These are phyloP conservation scores for Dryobota labecula DNA, from an alignment of 2,888 invertebrate species.

Conservation along the genomic window DNA sequence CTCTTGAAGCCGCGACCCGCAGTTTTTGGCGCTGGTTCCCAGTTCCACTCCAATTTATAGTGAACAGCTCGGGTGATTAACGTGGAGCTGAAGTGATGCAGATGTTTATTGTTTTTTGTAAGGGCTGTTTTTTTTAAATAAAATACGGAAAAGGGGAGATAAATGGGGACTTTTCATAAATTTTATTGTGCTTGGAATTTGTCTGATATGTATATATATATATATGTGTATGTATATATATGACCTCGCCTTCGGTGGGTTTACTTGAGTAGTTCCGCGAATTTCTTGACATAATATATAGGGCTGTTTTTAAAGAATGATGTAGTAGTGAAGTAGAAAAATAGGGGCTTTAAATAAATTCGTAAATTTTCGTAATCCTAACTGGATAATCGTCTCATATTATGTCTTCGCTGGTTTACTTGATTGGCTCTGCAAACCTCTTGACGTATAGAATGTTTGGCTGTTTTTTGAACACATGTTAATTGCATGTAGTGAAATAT, in stretches of 20 bases:
- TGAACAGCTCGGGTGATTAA: constrained; percentile 74
- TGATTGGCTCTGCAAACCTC: neutral
- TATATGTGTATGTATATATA: too few species aligned
- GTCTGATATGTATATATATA: neutral
- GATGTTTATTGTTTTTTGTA: constrained; percentile 57
- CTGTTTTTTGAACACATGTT: neutral
- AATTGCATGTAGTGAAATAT: neutral
- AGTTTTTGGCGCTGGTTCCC: constrained; percentile 80
- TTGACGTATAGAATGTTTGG: neutral
- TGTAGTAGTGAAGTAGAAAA: neutral
- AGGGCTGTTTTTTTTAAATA: constrained; percentile 28
- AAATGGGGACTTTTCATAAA: neutral
- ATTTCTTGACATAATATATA: neutral
- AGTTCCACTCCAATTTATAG: constrained; percentile 79
- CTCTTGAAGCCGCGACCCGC: constrained; percentile 77
- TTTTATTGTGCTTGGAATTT: neutral
- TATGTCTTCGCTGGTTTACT: neutral
- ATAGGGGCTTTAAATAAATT: neutral
- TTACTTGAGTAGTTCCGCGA: neutral
- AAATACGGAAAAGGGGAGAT: constrained; percentile 3
- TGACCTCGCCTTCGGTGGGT: neutral
- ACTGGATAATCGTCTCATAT: neutral
- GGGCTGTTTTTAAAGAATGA: constrained; percentile 22
- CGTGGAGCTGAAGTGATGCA: constrained; percentile 49
- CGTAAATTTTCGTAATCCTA: too few species aligned